Base-by-base conservation (phyloP, 2,888 invertebrate genomes). In the Tetranychus truncatus region DNA sequence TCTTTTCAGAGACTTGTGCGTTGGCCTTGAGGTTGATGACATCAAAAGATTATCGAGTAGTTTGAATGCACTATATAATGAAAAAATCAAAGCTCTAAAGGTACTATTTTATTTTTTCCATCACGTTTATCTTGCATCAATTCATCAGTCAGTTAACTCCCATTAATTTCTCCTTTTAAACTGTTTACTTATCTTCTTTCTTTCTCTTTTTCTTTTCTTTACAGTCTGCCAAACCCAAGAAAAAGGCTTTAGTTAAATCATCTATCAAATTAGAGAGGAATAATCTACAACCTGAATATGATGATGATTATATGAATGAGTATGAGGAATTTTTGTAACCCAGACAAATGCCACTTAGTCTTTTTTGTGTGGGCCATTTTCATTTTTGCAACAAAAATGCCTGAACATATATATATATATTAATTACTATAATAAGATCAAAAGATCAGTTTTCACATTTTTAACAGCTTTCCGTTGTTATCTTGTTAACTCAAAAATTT, bases 1-100 rank as follows among this genome's bases (percentile, higher is more conserved):
- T 78, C 84, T 94, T 72, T 81, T 82, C 78, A 80, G 81, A 78
- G 82, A 83, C 75, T 77, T 83, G 75, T 80, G 81, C 21, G 77
- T 82, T 85, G 45, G 84, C 92, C 92, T 93, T 85, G 85, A 87
- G 77, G 87, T 90, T 24, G 85, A 86, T 74, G 89, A 91, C 81
- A 87, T 94, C 80, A 92, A 90, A 82, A 91, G 90, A 86, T 87
- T 94, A 81, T 92, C 91, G 84, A 86, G 89, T 80, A 87, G 88
- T 76, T 85, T 94, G 78, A 92, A 92, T 84, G 91, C 89, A 83
- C 84, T 95, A 80, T 89, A 89, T 82, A 88, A 90, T 81, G 94
- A 95, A 83, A 94, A 94, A 82, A 87, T 89, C 79, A 93, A 92
- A 85, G 85, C 89, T 77, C 92, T 92, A 82, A 93, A 92, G 81